Conservation (phyloP, 2,113 vertebrate species). For the Salminus brasiliensis region DNA sequence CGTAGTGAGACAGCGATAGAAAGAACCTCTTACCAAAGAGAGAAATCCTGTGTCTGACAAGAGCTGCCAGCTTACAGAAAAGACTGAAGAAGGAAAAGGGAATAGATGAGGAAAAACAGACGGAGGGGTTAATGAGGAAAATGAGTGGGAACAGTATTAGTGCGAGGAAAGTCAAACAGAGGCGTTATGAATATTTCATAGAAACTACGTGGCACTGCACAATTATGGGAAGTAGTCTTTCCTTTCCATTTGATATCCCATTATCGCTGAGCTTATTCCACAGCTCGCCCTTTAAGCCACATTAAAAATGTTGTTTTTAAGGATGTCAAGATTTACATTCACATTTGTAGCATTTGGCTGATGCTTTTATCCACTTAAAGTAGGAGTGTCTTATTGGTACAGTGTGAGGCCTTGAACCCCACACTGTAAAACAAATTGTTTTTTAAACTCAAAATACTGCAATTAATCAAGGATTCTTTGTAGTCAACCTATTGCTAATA, state of each 20-base stretch:
- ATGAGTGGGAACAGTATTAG: not conserved
- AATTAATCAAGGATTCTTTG: too few relatives aligned
- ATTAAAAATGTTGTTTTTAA: too few relatives aligned
- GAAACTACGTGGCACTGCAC: not conserved
- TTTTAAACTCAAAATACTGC: too few relatives aligned
- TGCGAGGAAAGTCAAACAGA: conserved; percentile 18
- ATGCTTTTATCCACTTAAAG: too few relatives aligned
- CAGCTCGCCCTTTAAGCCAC: too few relatives aligned
- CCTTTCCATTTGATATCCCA: not conserved
- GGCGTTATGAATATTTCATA: conserved; percentile 37
- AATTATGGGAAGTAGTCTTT: not conserved
- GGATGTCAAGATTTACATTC: too few relatives aligned
- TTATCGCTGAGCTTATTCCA: too few relatives aligned
- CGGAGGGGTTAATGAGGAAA: not conserved
- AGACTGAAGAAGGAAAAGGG: conserved; percentile 75
- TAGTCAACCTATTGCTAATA: too few relatives aligned
- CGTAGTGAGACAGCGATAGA: not conserved
- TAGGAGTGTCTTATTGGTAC: too few relatives aligned
- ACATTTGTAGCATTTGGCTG: too few relatives aligned
- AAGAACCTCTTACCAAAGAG: conserved; percentile 89
- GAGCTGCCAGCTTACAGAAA: conserved; percentile 99
- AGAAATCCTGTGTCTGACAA: conserved; percentile 99
- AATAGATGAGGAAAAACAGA: not conserved
- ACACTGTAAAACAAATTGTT: too few relatives aligned
- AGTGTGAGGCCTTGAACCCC: too few relatives aligned